Conservation (phyloP, 2,888 invertebrate genomes). For the Drosophila borborema region DNA sequence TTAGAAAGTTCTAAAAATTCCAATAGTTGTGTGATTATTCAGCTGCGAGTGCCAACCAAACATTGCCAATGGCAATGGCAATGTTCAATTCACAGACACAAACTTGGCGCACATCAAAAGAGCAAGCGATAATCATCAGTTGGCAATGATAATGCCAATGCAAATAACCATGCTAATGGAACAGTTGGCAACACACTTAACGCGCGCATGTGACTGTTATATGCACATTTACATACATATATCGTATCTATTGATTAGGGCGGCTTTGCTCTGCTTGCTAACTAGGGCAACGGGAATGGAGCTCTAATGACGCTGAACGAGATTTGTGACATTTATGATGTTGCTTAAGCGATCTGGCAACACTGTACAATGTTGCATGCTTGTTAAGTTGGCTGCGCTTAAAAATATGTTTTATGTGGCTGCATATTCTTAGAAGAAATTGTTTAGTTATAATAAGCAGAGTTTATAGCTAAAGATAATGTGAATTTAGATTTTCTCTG, state of each 20-base stretch:
- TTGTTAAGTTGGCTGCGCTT: conserved; percentile 2
- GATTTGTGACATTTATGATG: background rate
- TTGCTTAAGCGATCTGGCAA: conserved; percentile 9
- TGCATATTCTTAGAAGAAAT: background rate
- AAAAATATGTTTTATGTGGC: no score
- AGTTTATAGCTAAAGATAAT: no score
- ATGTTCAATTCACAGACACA: background rate
- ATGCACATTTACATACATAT: background rate
- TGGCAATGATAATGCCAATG: conserved; percentile 62
- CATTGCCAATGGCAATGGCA: conserved; percentile 35
- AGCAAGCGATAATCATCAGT: conserved; percentile 54
- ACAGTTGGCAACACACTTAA: conserved; percentile 27
- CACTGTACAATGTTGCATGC: background rate
- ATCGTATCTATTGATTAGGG: conserved; percentile 29
- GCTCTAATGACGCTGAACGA: background rate
- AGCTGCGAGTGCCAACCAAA: conserved; percentile 29
- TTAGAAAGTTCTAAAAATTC: conserved; percentile 62
- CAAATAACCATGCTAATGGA: conserved; percentile 41
- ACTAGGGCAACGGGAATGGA: conserved; percentile 22
- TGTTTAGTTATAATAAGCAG: no score
- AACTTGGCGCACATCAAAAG: conserved; percentile 25
- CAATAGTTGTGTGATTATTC: conserved; percentile 41
- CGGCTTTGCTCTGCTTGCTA: background rate
- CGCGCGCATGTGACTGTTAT: conserved; percentile 12
- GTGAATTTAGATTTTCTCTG: no score